Base-by-base conservation (phyloP, 2,797 vertebrate species). In the Macroramphosus scolopax region DNA sequence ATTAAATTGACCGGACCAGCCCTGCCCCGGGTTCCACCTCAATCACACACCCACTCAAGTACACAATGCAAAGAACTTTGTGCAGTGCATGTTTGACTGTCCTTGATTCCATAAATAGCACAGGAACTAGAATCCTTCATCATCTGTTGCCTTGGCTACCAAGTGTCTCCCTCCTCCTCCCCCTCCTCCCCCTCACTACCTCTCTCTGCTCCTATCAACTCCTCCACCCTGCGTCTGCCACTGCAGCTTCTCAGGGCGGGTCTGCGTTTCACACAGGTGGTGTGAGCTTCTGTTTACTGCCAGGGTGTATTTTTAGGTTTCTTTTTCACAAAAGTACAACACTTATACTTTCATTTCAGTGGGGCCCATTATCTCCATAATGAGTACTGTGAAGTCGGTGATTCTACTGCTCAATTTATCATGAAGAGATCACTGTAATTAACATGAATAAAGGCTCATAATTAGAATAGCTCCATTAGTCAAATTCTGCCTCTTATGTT, bases 141-240 rank as follows among this genome's bases (percentile, higher is more conserved):
- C 78, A 78, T 66, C 69, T 77, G 87, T 88, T 91, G 76, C 87
- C 85, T 85, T 89, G 86, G 72, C 70, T 85, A 85, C 86, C 56
- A 53, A 68, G 69, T 63, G 24, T 63, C 70, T 51, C 34, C 41
- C 63, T 54, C 4, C 40, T 51, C 29, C 32, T 63, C 33, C 31
- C 46, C 48, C 30, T 37, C 35, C 14, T 50, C 30, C 50, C 50
- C 57, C 28, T 42, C 31, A 15, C 31, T 31, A 52, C 48, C 26
- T 15, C 9, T n/a, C 42, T 25, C 29, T 44, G 22, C 46, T 62
- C 51, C 44, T 39, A 15, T 44, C 4, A 36, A 13, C 52, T 63
- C 29, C 31, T 72, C 59, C 48, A 13, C 49, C 30, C 52, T 61
- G n/a, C n/a, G n/a, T n/a, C n/a, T n/a, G n/a, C 72, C 30, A 57